phyloP scores from a whole-genome alignment of 1,140 invertebrate species.

The Metaphire vulgaris region DNA sequence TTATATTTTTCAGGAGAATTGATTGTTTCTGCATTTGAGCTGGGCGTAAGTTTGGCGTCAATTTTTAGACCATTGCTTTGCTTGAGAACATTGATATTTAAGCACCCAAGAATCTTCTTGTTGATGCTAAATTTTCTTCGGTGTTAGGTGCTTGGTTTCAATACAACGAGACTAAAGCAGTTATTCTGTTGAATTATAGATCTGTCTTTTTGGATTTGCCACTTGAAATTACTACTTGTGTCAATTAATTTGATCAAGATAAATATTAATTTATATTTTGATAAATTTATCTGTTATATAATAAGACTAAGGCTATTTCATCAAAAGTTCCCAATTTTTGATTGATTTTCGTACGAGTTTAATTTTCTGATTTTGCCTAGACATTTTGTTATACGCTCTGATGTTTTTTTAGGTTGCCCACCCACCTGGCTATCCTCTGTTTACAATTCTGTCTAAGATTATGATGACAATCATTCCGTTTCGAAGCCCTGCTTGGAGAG shows the following conservation, averaged over 20 bases:
- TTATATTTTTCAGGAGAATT: slow-evolving; percentile 45
- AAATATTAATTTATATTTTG: too few relatives aligned
- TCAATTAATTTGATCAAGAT: too few relatives aligned
- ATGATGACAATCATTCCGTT: slow-evolving; percentile 35
- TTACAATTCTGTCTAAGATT: slow-evolving; percentile 40
- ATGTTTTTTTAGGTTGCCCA: slow-evolving; percentile 43
- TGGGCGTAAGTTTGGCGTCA: slow-evolving; percentile 43
- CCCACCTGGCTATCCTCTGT: slow-evolving; percentile 49
- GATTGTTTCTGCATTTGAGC: slow-evolving; percentile 41
- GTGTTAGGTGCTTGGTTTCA: neutral
- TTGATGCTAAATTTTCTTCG: neutral
- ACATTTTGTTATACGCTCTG: too few relatives aligned
- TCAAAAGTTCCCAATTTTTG: too few relatives aligned
- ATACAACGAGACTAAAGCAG: neutral
- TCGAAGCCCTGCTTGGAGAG: slow-evolving; percentile 41
- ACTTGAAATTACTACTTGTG: neutral
- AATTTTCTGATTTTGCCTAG: too few relatives aligned
- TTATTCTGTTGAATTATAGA: neutral
- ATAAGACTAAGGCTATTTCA: too few relatives aligned
- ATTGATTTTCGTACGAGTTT: too few relatives aligned
- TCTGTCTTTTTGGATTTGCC: neutral
- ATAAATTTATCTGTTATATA: too few relatives aligned
- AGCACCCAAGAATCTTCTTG: neutral
- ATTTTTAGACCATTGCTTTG: too few relatives aligned
- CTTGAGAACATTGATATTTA: too few relatives aligned